phyloP scores from a whole-genome alignment of 2,113 vertebrate genomes.

The Megaleporinus macrocephalus region DNA sequence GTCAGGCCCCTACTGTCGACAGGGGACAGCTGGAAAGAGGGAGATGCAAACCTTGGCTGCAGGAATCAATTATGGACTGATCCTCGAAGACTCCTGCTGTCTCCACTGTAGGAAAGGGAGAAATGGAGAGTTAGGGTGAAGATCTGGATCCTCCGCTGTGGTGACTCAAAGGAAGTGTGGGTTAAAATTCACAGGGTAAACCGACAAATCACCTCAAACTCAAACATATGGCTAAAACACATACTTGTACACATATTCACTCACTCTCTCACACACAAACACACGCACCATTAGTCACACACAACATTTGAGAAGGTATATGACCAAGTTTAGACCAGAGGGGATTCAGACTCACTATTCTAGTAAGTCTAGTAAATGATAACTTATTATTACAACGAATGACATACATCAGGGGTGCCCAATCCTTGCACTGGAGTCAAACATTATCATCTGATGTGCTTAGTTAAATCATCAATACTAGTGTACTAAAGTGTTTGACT shows the following conservation, averaged over 20 bases:
- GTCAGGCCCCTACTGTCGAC: not conserved
- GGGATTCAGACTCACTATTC: constrained; percentile 24
- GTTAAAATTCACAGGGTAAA: constrained; percentile 19
- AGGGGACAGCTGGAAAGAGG: not conserved
- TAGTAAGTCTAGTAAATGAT: too few species aligned
- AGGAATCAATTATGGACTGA: constrained; percentile 66
- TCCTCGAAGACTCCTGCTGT: constrained; percentile 72
- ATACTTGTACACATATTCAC: not conserved
- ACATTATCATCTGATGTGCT: too few species aligned
- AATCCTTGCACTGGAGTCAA: too few species aligned
- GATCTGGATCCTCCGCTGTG: constrained; percentile 5
- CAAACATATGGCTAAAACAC: constrained; percentile 2
- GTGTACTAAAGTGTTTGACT: too few species aligned
- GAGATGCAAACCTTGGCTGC: constrained; percentile 73
- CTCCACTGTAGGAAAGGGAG: constrained; percentile 71
- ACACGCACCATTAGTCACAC: constrained; percentile 14
- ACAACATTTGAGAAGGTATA: constrained; percentile 37
- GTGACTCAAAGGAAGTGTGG: constrained; percentile 22
- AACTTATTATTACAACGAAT: too few species aligned
- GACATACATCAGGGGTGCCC: too few species aligned
- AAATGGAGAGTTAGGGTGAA: constrained; percentile 38
- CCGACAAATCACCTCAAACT: not conserved
- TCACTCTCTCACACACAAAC: not conserved
- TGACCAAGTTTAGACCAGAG: constrained; percentile 58
- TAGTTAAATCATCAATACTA: too few species aligned